Percentiles rank a stretch among this genome's conserved stretches.
Evolutionary conservation across 2,797 vertebrate species (phyloP).

Genomic region (Orientallactaga sibirica): DNA sequence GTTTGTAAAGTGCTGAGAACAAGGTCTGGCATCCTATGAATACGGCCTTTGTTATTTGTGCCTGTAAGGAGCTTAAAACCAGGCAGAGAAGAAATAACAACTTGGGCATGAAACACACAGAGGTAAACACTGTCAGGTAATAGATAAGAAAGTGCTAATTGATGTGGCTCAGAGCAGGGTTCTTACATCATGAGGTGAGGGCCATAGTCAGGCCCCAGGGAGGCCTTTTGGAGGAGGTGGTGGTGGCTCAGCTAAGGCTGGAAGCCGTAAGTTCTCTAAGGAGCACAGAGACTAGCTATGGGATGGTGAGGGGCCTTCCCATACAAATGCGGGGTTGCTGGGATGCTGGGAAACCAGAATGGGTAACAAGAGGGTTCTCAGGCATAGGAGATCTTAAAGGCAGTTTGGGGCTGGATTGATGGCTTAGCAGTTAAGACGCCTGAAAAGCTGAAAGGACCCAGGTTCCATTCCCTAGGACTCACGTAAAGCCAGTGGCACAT

Average conservation of each 20-base stretch:
- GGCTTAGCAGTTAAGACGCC: too few relatives aligned
- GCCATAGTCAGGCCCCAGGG: background rate
- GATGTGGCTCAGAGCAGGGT: background rate
- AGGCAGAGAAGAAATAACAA: constrained; percentile 55
- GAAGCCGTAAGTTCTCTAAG: background rate
- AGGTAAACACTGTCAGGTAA: background rate
- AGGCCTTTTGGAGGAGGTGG: constrained; percentile 23
- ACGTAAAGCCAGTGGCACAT: too few relatives aligned
- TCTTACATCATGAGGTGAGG: background rate
- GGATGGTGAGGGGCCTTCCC: background rate
- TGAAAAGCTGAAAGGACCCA: too few relatives aligned
- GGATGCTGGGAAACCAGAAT: background rate
- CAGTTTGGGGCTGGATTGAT: background rate
- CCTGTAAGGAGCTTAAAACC: constrained; percentile 50
- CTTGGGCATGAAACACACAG: background rate
- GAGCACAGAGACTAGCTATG: background rate
- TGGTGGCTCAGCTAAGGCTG: background rate
- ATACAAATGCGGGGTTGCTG: background rate
- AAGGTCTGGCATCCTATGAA: constrained; percentile 60
- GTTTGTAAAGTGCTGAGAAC: constrained; percentile 52
- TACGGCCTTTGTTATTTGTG: constrained; percentile 53
- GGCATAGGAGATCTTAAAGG: background rate
- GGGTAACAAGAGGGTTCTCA: background rate
- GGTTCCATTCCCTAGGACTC: too few relatives aligned
- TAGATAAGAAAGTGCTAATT: constrained; percentile 21